Percentiles rank a stretch among this genome's conserved stretches.
Conservation (phyloP, 1,140 invertebrate genomes). For the Ctenoplectra terminalis region DNA sequence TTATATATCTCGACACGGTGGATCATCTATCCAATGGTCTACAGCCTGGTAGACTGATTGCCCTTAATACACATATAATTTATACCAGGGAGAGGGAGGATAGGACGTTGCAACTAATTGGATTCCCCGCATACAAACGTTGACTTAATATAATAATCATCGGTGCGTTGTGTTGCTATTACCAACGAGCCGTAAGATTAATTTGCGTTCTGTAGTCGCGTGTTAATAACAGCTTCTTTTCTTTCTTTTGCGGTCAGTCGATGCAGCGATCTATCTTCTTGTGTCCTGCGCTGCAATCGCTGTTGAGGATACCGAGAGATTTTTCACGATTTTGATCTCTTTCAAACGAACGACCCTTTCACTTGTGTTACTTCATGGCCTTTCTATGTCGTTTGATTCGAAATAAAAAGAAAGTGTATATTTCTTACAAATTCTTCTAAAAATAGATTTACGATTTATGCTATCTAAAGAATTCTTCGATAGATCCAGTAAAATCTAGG, state of each 20-base stretch:
- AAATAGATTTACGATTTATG: not conserved
- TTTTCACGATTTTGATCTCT: conserved; percentile 42
- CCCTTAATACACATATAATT: conserved; percentile 74
- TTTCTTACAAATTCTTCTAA: not conserved
- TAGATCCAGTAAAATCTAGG: too few relatives aligned
- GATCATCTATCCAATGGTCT: conserved; percentile 36
- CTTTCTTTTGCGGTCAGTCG: conserved; percentile 27
- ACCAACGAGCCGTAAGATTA: conserved; percentile 53
- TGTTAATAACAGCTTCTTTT: conserved; percentile 66
- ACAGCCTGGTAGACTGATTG: conserved; percentile 59
- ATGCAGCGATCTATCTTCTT: conserved; percentile 25
- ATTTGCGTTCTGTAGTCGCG: conserved; percentile 66
- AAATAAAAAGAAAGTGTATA: not conserved
- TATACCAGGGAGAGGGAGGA: conserved; percentile 22
- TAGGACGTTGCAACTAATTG: conserved; percentile 51
- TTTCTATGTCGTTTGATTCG: not conserved
- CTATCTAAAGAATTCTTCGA: too few relatives aligned
- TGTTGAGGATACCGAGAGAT: not conserved
- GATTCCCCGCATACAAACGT: conserved; percentile 39
- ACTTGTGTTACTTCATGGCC: conserved; percentile 24
- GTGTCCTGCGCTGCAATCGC: not conserved
- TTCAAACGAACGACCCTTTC: conserved; percentile 35
- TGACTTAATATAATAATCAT: conserved; percentile 72
- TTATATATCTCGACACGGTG: conserved; percentile 12
- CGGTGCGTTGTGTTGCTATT: conserved; percentile 19